Evolutionary conservation across 1,140 invertebrate genomes (phyloP).

Genomic region (Aphelenchoides fujianensis): DNA sequence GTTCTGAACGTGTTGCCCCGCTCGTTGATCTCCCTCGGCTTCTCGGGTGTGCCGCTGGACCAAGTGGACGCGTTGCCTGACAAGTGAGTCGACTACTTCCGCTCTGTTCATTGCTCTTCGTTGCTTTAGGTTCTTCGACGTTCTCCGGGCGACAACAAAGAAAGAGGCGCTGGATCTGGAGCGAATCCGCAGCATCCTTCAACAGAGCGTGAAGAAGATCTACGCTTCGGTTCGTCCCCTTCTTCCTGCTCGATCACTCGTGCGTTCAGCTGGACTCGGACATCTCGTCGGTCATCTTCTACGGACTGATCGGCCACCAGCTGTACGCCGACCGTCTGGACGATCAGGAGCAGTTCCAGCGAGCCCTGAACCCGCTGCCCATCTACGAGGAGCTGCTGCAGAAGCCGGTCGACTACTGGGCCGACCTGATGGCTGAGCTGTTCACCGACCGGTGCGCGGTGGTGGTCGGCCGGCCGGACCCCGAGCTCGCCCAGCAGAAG

Average conservation of each 20-base stretch:
- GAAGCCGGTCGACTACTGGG: conserved; percentile 6
- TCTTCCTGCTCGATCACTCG: not conserved
- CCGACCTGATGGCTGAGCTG: not conserved
- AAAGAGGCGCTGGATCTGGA: conserved; percentile 73
- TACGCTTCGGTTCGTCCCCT: conserved; percentile 12
- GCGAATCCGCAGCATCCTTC: conserved; percentile 72
- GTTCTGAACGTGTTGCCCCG: conserved; percentile 29
- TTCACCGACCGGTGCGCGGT: conserved; percentile 11
- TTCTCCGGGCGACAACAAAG: not conserved
- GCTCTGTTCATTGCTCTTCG: too few relatives aligned
- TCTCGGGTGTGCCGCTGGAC: conserved; percentile 74
- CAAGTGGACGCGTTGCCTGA: conserved; percentile 70
- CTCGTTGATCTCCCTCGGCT: conserved; percentile 71
- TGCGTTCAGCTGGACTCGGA: conserved; percentile 1
- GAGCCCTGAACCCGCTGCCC: not conserved
- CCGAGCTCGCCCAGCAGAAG: not conserved
- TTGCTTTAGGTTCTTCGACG: conserved; percentile 3
- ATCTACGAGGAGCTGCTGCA: not conserved
- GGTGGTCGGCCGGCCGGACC: not conserved
- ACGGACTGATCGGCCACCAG: not conserved
- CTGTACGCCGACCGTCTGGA: not conserved
- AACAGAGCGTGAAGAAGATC: conserved; percentile 71
- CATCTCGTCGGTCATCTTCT: not conserved
- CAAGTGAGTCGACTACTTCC: too few relatives aligned
- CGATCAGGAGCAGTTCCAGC: conserved; percentile 10